A percentile compares a stretch with the other conserved stretches of the same genome.
Conservation (phyloP, 2,113 vertebrate species). For the Pluvianellus socialis region DNA sequence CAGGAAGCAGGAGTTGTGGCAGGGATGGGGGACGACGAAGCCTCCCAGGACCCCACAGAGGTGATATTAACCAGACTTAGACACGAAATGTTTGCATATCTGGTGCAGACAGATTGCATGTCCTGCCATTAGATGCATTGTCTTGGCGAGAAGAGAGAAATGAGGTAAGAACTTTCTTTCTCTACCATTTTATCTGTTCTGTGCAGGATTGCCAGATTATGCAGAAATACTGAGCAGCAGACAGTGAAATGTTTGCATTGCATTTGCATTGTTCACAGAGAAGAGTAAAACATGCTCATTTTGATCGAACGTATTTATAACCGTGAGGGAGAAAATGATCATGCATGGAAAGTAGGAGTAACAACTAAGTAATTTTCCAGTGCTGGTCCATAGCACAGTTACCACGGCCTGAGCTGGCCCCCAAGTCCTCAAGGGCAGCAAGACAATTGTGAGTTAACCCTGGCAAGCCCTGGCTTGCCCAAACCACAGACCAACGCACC, state of each 20-base stretch:
- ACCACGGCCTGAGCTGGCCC: background rate
- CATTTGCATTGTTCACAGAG: background rate
- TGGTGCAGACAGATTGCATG: background rate
- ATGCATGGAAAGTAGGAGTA: background rate
- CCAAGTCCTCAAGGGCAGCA: background rate
- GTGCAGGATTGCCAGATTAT: background rate
- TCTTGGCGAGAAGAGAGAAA: background rate
- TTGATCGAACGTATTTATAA: background rate
- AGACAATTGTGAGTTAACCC: background rate
- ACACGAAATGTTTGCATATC: background rate
- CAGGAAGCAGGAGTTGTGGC: background rate
- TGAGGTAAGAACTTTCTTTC: background rate
- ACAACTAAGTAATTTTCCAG: background rate
- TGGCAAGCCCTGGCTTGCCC: background rate
- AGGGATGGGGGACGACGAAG: background rate
- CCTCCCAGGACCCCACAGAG: background rate
- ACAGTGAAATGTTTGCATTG: background rate
- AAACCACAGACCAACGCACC: too few species aligned
- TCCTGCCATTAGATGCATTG: background rate
- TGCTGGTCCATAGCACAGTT: background rate
- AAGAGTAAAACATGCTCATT: background rate
- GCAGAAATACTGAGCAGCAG: background rate
- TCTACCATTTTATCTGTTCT: background rate
- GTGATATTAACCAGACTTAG: background rate
- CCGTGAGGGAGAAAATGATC: rapidly evolving